Evolutionary conservation across 2,888 invertebrate species (phyloP).

Genomic region (Muschampia plurimacula): DNA sequence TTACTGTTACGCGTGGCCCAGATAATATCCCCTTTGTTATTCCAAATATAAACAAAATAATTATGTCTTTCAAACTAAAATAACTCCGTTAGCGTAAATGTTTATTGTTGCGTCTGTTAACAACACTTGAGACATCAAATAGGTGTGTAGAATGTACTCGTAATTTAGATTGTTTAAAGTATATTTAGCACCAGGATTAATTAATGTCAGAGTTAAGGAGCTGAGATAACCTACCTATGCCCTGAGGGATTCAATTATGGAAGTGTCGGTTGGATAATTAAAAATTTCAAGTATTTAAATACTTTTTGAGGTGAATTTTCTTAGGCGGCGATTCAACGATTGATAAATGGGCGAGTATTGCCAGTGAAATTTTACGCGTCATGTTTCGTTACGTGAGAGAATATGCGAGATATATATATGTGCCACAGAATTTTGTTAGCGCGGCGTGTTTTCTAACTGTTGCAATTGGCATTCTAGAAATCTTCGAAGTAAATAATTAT

Average conservation of each 20-base stretch:
- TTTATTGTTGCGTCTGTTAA: conserved; percentile 24
- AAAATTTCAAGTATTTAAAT: too few species aligned
- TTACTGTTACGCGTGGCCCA: conserved; percentile 27
- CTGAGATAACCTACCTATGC: not conserved
- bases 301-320: too few species aligned
- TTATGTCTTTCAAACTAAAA: conserved; percentile 6
- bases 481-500: too few species aligned
- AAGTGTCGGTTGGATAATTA: not conserved
- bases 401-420: too few species aligned
- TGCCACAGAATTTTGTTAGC: too few species aligned
- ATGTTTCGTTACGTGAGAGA: too few species aligned
- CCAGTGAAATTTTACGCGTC: too few species aligned
- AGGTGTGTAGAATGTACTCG: not conserved
- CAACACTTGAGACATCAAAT: conserved; percentile 5
- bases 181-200: not conserved
- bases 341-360: too few species aligned
- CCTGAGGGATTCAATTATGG: not conserved
- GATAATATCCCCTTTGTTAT: conserved; percentile 20
- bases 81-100: conserved; percentile 7
- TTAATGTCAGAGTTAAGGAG: not conserved
- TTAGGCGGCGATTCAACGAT: too few species aligned
- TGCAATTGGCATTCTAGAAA: too few species aligned
- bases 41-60: conserved; percentile 30
- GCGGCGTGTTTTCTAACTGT: too few species aligned
- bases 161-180: not conserved